Percentiles rank a stretch among this genome's conserved stretches.
Conservation (phyloP, 2,888 invertebrate genomes). For the Tupiocoris notatus region DNA sequence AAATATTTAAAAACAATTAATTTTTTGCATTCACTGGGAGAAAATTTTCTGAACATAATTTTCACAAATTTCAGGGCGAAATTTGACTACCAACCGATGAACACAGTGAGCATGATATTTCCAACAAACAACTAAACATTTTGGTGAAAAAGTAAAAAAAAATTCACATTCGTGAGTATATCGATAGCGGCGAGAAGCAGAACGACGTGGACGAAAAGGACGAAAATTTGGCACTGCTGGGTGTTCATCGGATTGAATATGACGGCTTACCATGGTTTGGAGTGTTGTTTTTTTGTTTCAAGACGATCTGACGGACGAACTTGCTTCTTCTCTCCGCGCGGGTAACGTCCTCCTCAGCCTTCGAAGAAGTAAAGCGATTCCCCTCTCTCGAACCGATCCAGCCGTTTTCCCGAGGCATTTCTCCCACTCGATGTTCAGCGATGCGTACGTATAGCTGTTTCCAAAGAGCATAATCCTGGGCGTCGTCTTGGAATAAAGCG, state of each 20-base stretch:
- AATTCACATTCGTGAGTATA: neutral
- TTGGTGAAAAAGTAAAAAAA: too few species aligned
- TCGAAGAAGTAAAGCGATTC: neutral
- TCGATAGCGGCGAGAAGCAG: neutral
- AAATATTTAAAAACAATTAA: too few species aligned
- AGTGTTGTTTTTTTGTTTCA: neutral
- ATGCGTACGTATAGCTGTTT: slow-evolving; percentile 18
- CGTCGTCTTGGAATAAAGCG: neutral
- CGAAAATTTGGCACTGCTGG: slow-evolving; percentile 11
- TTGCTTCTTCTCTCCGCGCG: neutral
- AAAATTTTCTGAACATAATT: too few species aligned
- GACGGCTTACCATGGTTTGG: slow-evolving; percentile 10
- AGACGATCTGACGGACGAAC: neutral
- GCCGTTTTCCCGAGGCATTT: neutral
- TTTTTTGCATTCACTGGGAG: too few species aligned
- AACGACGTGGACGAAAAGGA: slow-evolving; percentile 16
- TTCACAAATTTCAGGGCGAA: too few species aligned
- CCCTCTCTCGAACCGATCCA: neutral
- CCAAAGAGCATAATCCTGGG: slow-evolving; percentile 6
- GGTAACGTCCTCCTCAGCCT: neutral
- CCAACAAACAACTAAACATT: too few species aligned
- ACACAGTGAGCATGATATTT: too few species aligned
- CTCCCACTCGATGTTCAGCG: neutral
- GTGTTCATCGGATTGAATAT: neutral
- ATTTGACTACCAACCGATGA: too few species aligned